Conservation (phyloP, 2,113 vertebrate genomes). For the Loxodonta africana region DNA sequence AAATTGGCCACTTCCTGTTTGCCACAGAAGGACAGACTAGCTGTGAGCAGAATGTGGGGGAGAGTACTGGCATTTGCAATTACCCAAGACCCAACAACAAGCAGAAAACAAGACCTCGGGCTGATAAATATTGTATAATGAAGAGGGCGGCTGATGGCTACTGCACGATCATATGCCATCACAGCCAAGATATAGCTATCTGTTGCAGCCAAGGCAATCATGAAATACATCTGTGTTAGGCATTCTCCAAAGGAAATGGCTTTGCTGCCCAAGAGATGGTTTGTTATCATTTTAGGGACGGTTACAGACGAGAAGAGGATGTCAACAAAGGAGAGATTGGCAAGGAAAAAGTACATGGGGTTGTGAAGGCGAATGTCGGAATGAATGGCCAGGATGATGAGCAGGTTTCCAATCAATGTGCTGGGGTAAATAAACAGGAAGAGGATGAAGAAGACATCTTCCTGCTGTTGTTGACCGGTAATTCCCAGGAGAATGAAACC, state of each 20-base stretch:
- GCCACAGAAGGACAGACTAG: not conserved
- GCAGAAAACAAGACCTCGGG: not conserved
- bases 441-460: slow-evolving; percentile 54
- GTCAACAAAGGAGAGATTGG: slow-evolving; percentile 58
- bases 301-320: slow-evolving; percentile 59
- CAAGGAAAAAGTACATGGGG: slow-evolving; percentile 76
- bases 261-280: not conserved
- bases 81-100: slow-evolving; percentile 47
- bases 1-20: slow-evolving; percentile 14
- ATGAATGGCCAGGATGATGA: slow-evolving; percentile 56
- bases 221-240: slow-evolving; percentile 63
- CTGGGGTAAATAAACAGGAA: slow-evolving; percentile 66
- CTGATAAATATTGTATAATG: slow-evolving; percentile 46
- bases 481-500: slow-evolving; percentile 69
- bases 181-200: slow-evolving; percentile 60
- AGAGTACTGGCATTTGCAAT: not conserved
- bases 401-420: slow-evolving; percentile 67
- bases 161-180: slow-evolving; percentile 67
- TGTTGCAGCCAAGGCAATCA: slow-evolving; percentile 32
- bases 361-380: slow-evolving; percentile 20
- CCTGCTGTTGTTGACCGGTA: not conserved
- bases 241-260: slow-evolving; percentile 57
- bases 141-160: slow-evolving; percentile 65
- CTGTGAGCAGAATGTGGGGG: not conserved
- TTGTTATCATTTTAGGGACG: slow-evolving; percentile 43